Evolutionary conservation across 2,113 vertebrate genomes (phyloP).

Genomic region (Morone saxatilis): DNA sequence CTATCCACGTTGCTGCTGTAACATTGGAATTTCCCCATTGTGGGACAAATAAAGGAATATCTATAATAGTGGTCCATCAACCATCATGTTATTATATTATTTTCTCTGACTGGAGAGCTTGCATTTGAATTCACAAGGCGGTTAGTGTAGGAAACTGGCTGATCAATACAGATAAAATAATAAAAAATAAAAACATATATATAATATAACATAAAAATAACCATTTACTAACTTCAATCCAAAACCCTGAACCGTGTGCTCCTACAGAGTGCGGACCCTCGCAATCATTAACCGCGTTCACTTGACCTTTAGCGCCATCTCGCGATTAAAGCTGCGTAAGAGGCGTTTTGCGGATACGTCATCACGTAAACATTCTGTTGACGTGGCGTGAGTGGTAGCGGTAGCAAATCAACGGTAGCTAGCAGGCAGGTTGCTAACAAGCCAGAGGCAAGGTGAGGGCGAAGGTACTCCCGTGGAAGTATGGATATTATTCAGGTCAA

Average conservation of each 20-base stretch:
- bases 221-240: not conserved
- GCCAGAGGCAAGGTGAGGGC: slow-evolving; percentile 22
- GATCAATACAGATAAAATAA: no score
- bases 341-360: slow-evolving; percentile 54
- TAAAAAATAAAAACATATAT: not conserved
- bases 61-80: no score
- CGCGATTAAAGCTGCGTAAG: not conserved
- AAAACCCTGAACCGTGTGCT: not conserved
- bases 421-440: slow-evolving; percentile 21
- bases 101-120: not conserved
- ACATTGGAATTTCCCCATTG: no score
- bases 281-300: not conserved
- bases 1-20: no score
- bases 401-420: slow-evolving; percentile 40
- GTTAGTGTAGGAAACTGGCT: not conserved
- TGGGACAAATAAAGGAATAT: no score
- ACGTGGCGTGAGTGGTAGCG: slow-evolving; percentile 83
- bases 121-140: not conserved
- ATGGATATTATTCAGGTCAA: slow-evolving; percentile 58
- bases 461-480: slow-evolving; percentile 8
- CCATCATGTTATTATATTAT: no score
- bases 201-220: not conserved
- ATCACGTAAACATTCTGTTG: slow-evolving; percentile 80
- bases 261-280: not conserved
- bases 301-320: slow-evolving; percentile 56